Evolutionary conservation across 92 coral and sea anemone genomes (phyloP).

Genomic region (Porites cylindrica): DNA sequence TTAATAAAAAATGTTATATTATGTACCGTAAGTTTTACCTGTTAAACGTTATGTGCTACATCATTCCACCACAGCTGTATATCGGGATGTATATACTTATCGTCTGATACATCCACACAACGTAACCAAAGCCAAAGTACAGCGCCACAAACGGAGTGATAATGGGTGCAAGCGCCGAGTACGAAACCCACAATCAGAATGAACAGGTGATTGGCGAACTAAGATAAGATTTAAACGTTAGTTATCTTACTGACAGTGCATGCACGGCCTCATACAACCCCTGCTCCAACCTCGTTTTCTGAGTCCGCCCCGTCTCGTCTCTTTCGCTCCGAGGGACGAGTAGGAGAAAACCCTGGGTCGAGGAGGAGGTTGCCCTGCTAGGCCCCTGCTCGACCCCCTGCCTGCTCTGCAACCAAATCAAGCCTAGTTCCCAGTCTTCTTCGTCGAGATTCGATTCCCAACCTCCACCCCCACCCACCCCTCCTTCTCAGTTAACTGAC

Average conservation of each 20-base stretch:
- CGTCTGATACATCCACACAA: slow-evolving; percentile 90
- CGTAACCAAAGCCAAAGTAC: slow-evolving; percentile 86
- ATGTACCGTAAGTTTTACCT: slow-evolving; percentile 52
- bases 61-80: slow-evolving; percentile 88
- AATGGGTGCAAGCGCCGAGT: slow-evolving; percentile 89
- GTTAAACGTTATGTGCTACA: slow-evolving; percentile 91
- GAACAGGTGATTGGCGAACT: slow-evolving; percentile 86
- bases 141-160: slow-evolving; percentile 88
- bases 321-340: too few relatives aligned
- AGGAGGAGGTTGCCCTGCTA: too few relatives aligned
- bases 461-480: too few relatives aligned
- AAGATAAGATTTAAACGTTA: not conserved
- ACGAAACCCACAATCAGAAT: slow-evolving; percentile 84
- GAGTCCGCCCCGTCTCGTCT: too few relatives aligned
- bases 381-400: too few relatives aligned
- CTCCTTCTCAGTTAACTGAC: too few relatives aligned
- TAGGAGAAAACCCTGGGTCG: too few relatives aligned
- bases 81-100: slow-evolving; percentile 83
- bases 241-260: not conserved
- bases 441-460: too few relatives aligned
- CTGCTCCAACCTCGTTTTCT: too few relatives aligned
- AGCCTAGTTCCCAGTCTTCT: too few relatives aligned
- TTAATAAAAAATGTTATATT: not conserved
- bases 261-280: not conserved
- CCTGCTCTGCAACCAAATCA: too few relatives aligned